Conservation (phyloP, 1,140 invertebrate species). For the Drosophila santomea region DNA sequence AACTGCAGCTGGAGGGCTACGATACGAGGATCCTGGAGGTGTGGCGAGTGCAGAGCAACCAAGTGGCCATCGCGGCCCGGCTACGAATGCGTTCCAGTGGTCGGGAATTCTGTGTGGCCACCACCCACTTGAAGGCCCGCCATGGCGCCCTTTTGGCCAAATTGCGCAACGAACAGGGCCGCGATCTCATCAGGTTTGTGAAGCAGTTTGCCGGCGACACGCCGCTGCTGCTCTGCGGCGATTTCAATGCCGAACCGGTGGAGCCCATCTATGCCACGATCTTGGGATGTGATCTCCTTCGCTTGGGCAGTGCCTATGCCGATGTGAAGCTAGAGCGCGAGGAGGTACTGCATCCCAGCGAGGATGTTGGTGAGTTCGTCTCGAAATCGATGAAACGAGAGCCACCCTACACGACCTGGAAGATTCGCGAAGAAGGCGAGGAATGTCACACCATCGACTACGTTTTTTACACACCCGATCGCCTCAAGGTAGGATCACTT, state of each 20-base stretch:
- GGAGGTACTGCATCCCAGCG: constrained; percentile 16
- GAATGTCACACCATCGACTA: constrained; percentile 92
- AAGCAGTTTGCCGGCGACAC: constrained; percentile 85
- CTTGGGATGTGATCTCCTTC: constrained; percentile 84
- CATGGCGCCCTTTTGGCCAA: constrained; percentile 88
- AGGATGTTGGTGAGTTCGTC: constrained; percentile 49
- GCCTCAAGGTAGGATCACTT: constrained; percentile 83
- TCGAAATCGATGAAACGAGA: constrained; percentile 86
- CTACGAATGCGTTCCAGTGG: constrained; percentile 86
- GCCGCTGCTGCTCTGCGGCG: constrained; percentile 90
- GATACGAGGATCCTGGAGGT: constrained; percentile 89
- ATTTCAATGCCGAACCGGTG: constrained; percentile 92
- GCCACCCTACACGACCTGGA: constrained; percentile 92
- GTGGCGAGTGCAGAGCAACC: constrained; percentile 89
- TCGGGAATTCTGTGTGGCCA: constrained; percentile 88
- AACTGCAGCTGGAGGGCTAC: constrained; percentile 87
- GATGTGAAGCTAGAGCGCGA: constrained; percentile 74
- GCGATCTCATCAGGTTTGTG: constrained; percentile 89
- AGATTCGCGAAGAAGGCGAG: constrained; percentile 90
- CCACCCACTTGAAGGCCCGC: constrained; percentile 92
- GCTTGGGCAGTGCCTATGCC: constrained; percentile 86
- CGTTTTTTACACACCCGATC: constrained; percentile 88
- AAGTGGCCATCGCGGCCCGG: constrained; percentile 89
- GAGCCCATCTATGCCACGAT: constrained; percentile 90
- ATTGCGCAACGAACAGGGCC: constrained; percentile 90